Evolutionary conservation across 2,113 vertebrate genomes (phyloP).

Genomic region (Poecile atricapillus): DNA sequence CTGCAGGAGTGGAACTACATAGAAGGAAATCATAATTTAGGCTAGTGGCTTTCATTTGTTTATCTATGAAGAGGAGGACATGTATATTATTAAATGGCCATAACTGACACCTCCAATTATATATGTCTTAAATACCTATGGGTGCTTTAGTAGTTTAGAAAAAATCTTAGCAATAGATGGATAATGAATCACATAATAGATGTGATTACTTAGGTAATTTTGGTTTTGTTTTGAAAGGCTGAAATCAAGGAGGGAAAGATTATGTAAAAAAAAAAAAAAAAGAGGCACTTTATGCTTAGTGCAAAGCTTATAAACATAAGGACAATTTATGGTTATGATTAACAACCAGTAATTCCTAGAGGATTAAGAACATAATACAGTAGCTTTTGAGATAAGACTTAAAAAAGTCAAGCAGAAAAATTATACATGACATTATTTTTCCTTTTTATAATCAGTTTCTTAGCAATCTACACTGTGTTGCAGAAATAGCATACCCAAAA

Average conservation of each 20-base stretch:
- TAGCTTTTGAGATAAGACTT: neutral
- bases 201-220: neutral
- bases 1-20: neutral
- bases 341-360: neutral
- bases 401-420: neutral
- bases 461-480: neutral
- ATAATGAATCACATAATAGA: neutral
- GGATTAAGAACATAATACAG: neutral
- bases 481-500: neutral
- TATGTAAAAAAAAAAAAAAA: neutral
- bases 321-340: neutral
- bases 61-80: neutral
- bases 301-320: neutral
- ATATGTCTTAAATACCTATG: neutral
- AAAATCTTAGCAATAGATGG: neutral
- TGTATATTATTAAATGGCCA: neutral
- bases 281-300: neutral
- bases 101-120: neutral
- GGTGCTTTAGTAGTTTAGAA: neutral
- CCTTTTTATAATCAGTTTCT: neutral
- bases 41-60: neutral
- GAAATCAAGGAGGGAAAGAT: neutral
- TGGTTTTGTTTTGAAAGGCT: neutral
- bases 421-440: neutral
- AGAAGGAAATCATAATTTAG: neutral